Evolutionary conservation across 2,888 invertebrate genomes (phyloP), one percentile per base, ranked within the genome.

Genomic region (Pandemis heparana): DNA sequence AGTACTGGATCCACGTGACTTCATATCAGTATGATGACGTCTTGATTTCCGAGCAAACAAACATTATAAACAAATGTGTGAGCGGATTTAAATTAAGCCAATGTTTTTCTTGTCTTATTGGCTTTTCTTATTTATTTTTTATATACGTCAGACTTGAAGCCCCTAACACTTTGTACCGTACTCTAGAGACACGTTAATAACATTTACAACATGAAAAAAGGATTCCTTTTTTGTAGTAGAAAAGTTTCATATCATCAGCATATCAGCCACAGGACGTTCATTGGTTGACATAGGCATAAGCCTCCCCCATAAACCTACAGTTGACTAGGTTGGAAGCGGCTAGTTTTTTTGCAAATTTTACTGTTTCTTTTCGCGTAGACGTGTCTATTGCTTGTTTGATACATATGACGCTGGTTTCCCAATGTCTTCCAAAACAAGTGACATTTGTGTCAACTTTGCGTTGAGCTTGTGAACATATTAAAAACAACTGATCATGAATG

Each of bases 51-150:
- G 59, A 38, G 18, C 38, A 62, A 39, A 69, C 14, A 69, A 23
- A 61, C 18, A 61, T 51, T 51, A 62, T 62, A 56, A 56, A 56
- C 56, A 56, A 23, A 56, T 56, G 23, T 56, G 10, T 56, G 23
- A 56, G 5, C 23, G 23, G 23, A 56, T 56, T 56, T 56, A 56
- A 56, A 23, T 9, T 1, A 18, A 3, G 16, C 18, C 18, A 53
- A 18, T 53, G 18, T 53, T 18, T 53, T 53, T 53, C 53, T 53
- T 18, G 53, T 7, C 48, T 51, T 51, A 51, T 51, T n/a, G 53
- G 53, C 53, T 9, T 53, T 16, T 9, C 18, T 16, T 53, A 53
- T 53, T 18, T 53, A 9, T 53, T 53, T 53, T 53, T 43, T 9
- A 8, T 9, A 8, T 53, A 53, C 14, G 53, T 18, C 53, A 9